Base-by-base conservation (phyloP, 2,113 vertebrate species). In the Okapia johnstoni region DNA sequence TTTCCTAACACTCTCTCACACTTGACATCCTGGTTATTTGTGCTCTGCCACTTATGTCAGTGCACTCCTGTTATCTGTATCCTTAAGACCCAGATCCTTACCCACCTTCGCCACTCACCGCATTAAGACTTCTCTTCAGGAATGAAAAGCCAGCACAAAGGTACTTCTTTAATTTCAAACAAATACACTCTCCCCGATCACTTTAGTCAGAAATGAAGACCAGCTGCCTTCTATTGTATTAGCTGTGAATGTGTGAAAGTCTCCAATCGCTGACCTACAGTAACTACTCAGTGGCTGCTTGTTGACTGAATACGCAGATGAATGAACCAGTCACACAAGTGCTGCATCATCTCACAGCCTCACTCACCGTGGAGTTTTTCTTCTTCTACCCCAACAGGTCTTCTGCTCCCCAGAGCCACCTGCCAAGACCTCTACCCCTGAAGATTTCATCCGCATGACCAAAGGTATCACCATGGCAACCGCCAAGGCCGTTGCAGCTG, bases 391-490 rank as follows among this genome's bases (percentile, higher is more conserved):
- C 52, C 91, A 2, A 0, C 97, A 99, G 99, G 99, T 99, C 40
- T 99, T 99, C 99, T 99, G 99, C 97, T 99, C 99, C 63, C 98
- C 99, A 0, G 99, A 99, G 61, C 99, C 99, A 25, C 99, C 99
- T 0, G 98, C 99, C 60, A 99, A 99, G 98, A 99, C 99, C 0
- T 99, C 99, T 21, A 99, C 99, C 3, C 99, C 99, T 0, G 99
- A 99, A 95, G 99, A 99, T 97, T 99, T 99, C 94, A 99, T 99
- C 95, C 99, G 99, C 90, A 99, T 99, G 99, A 99, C 99, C 0
- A 99, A 99, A 98, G 99, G 99, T 92, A 99, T 99, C 98, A 99
- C 99, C 0, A 99, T 99, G 99, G 99, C 99, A 25, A 99, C 99
- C 0, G 99, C 99, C 26, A 99, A 99, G 98, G 99, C 99, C 0